These are phyloP conservation scores for Hippocampus kuda DNA, from an alignment of 2,797 vertebrate genomes.

Conservation along the genomic window DNA sequence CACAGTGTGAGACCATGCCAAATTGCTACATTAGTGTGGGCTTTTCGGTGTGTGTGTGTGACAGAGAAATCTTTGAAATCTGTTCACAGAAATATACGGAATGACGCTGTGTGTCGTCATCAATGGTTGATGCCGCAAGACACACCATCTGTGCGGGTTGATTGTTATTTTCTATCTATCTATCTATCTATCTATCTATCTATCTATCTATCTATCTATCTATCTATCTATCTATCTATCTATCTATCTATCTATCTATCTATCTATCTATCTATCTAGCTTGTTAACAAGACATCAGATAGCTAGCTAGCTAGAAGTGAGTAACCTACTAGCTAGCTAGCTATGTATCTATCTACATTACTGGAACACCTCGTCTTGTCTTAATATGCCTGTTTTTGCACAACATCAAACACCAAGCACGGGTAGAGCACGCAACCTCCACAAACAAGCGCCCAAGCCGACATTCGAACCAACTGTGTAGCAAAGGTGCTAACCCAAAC, in stretches of 20 bases:
- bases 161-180: neutral
- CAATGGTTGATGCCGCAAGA: neutral
- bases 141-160: neutral
- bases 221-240: neutral
- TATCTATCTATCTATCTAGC: neutral
- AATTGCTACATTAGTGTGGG: conserved; percentile 8
- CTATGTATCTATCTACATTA: too few relatives aligned
- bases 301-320: neutral
- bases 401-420: too few relatives aligned
- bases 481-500: neutral
- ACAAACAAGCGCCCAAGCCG: too few relatives aligned
- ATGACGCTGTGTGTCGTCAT: neutral
- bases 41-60: neutral
- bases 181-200: neutral
- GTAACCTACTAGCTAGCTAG: neutral
- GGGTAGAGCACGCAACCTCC: too few relatives aligned
- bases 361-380: neutral
- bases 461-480: neutral
- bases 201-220: neutral
- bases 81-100: neutral
- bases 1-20: conserved; percentile 25
- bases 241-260: neutral
- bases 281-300: too few relatives aligned
- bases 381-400: too few relatives aligned
- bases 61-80: neutral